A percentile compares a stretch with the other conserved stretches of the same genome.
These are phyloP conservation scores for Marcusenius ussheri DNA, from an alignment of 2,113 vertebrate genomes.

Conservation along the genomic window DNA sequence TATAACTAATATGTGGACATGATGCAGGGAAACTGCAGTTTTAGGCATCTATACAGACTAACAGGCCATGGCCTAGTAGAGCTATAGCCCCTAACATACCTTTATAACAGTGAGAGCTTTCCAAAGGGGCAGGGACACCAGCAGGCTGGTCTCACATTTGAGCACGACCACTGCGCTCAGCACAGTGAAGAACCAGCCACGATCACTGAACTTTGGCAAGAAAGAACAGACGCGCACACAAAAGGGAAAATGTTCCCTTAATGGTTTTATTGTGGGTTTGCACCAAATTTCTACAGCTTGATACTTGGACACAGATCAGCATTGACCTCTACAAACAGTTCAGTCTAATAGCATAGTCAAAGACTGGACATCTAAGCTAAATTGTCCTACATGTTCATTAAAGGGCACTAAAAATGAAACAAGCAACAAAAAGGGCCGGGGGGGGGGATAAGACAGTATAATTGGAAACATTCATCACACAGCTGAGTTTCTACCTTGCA, in stretches of 20 bases:
- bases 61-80: background rate
- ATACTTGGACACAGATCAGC: constrained; percentile 60
- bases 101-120: too few relatives aligned
- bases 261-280: constrained; percentile 75
- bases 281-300: constrained; percentile 74
- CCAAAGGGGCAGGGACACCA: background rate
- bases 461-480: constrained; percentile 66
- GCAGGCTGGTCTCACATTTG: background rate
- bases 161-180: background rate
- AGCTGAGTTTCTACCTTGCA: constrained; percentile 62
- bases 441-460: constrained; percentile 57
- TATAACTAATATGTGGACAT: too few relatives aligned
- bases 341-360: constrained; percentile 72
- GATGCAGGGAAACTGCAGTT: background rate
- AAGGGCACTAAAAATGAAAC: constrained; percentile 66
- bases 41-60: background rate
- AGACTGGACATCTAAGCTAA: constrained; percentile 65
- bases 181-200: background rate
- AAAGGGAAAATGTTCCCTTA: constrained; percentile 26
- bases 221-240: background rate
- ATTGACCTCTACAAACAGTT: constrained; percentile 68
- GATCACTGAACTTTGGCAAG: background rate
- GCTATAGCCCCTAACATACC: too few relatives aligned
- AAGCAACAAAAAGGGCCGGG: constrained; percentile 39
- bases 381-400: constrained; percentile 61